phyloP scores from a whole-genome alignment of 2,888 invertebrate species.

The Diarsia rubi region DNA sequence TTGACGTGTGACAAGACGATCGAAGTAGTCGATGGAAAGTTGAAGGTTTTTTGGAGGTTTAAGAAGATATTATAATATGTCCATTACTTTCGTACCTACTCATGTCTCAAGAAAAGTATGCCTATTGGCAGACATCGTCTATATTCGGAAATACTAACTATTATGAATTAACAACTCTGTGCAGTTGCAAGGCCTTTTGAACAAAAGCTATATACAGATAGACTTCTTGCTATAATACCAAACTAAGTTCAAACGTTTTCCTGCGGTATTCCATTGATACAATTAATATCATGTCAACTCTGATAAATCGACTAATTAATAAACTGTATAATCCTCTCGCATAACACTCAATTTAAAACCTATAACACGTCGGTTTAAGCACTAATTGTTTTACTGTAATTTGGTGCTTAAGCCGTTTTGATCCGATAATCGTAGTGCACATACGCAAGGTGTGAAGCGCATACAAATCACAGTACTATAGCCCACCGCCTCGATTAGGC shows the following conservation, averaged over 20 bases:
- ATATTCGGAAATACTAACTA: too few relatives aligned
- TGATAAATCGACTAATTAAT: constrained; percentile 16
- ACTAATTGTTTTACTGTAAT: constrained; percentile 70
- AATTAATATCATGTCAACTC: constrained; percentile 16
- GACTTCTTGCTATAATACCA: neutral
- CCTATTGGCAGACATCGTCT: neutral
- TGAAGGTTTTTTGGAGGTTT: constrained; percentile 32
- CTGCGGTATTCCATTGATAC: constrained; percentile 36
- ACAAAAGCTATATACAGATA: neutral
- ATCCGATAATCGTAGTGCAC: constrained; percentile 39
- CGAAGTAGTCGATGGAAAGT: constrained; percentile 31
- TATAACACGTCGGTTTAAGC: constrained; percentile 67
- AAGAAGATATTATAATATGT: neutral
- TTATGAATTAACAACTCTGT: too few relatives aligned
- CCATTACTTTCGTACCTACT: neutral
- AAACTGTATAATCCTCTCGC: neutral
- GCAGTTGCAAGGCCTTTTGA: neutral
- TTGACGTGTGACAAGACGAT: constrained; percentile 39
- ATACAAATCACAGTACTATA: constrained; percentile 71
- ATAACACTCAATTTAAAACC: constrained; percentile 54
- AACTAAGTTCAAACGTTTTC: constrained; percentile 18
- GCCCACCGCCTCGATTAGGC: constrained; percentile 52
- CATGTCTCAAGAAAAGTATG: neutral
- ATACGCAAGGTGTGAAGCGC: constrained; percentile 63
- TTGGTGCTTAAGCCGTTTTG: constrained; percentile 66